Evolutionary conservation across 1,140 invertebrate species (phyloP), one percentile per base, ranked within the genome.

Genomic region (Adelges cooleyi): DNA sequence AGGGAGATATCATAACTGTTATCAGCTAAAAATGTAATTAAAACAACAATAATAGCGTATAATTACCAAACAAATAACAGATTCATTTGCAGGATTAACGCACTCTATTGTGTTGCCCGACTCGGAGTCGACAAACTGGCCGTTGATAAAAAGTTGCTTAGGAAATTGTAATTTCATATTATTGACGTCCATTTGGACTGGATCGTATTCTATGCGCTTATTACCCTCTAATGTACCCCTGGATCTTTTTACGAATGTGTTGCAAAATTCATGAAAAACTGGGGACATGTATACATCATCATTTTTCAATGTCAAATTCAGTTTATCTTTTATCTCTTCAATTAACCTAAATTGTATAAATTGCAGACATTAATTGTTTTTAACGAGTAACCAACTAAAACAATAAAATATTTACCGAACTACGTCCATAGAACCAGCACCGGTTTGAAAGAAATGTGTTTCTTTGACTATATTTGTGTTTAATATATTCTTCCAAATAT

Each of bases 391-490:
- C 54, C 22, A 10, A 22, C 23, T n/a, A 6, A 2, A 53, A 62
- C 15, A 36, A 54, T 25, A 51, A 44, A 51, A n/a, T 2, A 59
- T 8, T 67, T 75, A 83, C 79, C 84, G 82, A 1, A 95, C 91
- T 9, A 98, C 92, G 74, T 98, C 94, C 92, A 98, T 97, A 10
- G 92, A 95, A 0, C 90, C 89, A 20, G 89, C 95, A 23, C 95
- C 95, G 40, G 81, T 84, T 11, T 83, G 84, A 75, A 98, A 97
- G 74, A 98, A 97, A 73, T 98, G 92, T 0, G 90, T 92, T 1
- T 84, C 80, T 2, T 86, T 79, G 2, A 85, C 82, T 3, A 97
- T 80, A 1, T 87, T 83, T 1, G 82, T 77, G 68, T 85, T 86
- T 0, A 98, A 76, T 70, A 98, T 96, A 6, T 83, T 81, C 66